Evolutionary conservation across 2,888 invertebrate genomes (phyloP), one percentile per base, ranked within the genome.

Genomic region (Ophion ventricosus): DNA sequence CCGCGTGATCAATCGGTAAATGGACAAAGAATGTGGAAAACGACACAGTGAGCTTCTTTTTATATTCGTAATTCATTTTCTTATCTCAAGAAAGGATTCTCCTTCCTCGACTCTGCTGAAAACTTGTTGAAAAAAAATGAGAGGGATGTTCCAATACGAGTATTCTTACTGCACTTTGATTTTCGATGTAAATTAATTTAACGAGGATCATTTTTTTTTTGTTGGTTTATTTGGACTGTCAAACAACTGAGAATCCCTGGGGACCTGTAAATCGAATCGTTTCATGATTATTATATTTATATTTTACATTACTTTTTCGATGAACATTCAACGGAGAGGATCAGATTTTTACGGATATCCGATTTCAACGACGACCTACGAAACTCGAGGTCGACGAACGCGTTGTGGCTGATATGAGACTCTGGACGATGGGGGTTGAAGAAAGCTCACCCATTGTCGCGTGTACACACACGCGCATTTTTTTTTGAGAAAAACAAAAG

Each of bases 1-100:
- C 77, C 72, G 61, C 20, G 49, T 85, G 88, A 87, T 87, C 88
- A 88, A 89, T 89, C 85, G 87, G 90, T 89, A 90, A 91, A 90
- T 90, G 90, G 88, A 83, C 87, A 88, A 64, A 61, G 25, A 26
- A 59, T 64, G 63, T 59, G 11, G 49, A 7, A 54, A 61, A 10
- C 14, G 43, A 40, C 57, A 11, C 67, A 57, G 43, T 40, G 25
- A 77, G 56, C 14, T 40, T 57, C 35, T n/a, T 76, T 56, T 57
- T 25, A 2, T 1, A 0, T 23, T 23, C 25, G 23, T 61, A 23
- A 40, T 43, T 61, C 40, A 8, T 26, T 69, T 26, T 26, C n/a
- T 54, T 5, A 10, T 7, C 23, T 8, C 10, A 23, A 20, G 56
- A 43, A 23, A 54, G 11, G 8, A 4, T n/a, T n/a, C 25, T 11